A percentile compares a stretch with the other conserved stretches of the same genome.
Evolutionary conservation across 2,113 vertebrate species (phyloP).

Genomic region (western clawed frog (Xenopus tropicalis)): DNA sequence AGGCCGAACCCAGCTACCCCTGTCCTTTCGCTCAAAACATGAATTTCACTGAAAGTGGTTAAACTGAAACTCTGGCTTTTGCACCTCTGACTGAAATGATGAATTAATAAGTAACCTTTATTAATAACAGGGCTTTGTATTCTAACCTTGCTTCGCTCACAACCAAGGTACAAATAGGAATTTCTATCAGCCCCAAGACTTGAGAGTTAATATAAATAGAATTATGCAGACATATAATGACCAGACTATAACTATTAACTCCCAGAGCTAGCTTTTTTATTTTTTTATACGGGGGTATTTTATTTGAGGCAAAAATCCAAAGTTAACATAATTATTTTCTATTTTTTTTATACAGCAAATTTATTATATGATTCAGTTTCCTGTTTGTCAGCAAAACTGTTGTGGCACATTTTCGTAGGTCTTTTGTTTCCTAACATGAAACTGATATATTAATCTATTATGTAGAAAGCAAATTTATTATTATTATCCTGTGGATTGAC

Average conservation of each 20-base stretch:
- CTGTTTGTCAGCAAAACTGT: conserved; percentile 73
- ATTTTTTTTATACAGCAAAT: conserved; percentile 83
- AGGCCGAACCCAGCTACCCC: not conserved
- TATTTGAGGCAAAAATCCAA: conserved; percentile 83
- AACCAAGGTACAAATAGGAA: conserved; percentile 66
- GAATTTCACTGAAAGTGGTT: not conserved
- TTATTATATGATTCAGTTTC: conserved; percentile 79
- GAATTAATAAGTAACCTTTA: not conserved
- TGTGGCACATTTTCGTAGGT: conserved; percentile 72
- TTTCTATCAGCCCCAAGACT: conserved; percentile 41
- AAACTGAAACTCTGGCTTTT: not conserved
- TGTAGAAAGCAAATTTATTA: conserved; percentile 78
- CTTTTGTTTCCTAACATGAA: conserved; percentile 70
- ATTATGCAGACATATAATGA: conserved; percentile 75
- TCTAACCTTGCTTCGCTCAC: conserved; percentile 66
- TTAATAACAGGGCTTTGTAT: conserved; percentile 63
- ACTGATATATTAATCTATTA: conserved; percentile 77
- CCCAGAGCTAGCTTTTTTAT: conserved; percentile 81
- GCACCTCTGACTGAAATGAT: not conserved
- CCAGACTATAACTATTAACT: conserved; percentile 70
- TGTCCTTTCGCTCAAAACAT: not conserved
- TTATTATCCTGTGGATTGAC: conserved; percentile 81
- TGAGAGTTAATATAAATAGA: conserved; percentile 70
- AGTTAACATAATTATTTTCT: conserved; percentile 76
- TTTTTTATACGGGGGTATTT: conserved; percentile 86